Base-by-base conservation (phyloP, 92 coral and sea anemone genomes). In the Porites evermanni region DNA sequence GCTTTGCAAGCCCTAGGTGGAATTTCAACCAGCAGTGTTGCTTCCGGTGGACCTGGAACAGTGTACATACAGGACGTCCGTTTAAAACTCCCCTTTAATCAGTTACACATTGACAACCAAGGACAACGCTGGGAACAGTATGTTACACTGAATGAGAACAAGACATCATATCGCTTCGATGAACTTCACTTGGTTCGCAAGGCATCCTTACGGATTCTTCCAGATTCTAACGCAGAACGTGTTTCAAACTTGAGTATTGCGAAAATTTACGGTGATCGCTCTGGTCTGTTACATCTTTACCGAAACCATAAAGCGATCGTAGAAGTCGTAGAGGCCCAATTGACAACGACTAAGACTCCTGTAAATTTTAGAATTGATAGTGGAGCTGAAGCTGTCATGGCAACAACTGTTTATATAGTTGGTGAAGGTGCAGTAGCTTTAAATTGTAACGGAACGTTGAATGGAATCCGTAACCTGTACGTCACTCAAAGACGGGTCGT, bases 21-120 rank as follows among this genome's bases (percentile, higher is more conserved):
- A 47, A 67, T 81, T 10, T 88, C 93, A n/a, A 89, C 84, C 63
- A 67, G 74, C 26, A 73, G 89, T 65, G 89, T 74, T 67, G 78
- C 60, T 1, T 77, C 95, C 23, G 98, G 95, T 23, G 99, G 99
- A 19, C 92, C 99, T 47, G 99, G 99, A 26, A 97, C 99, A 19
- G 91, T 95, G 26, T 93, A 80, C 79, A 92, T 95, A 44, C 85
- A 84, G 64, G 99, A 97, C 20, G 64, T 91, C 32, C 96, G 94
- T 72, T 84, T 86, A 88, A 97, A 90, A 51, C 89, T 79, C 19
- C 67, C 90, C 1, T 97, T 81, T 58, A 86, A 79, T 3, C 94
- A 88, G 74, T 75, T 97, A 19, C 83, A 88, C 44, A 79, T 97
- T 21, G 96, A 97, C 74, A 97, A 95, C 90, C 97, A 85, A 71